Base-by-base conservation (phyloP, 2,113 vertebrate species). In the Chaetodon trifascialis region DNA sequence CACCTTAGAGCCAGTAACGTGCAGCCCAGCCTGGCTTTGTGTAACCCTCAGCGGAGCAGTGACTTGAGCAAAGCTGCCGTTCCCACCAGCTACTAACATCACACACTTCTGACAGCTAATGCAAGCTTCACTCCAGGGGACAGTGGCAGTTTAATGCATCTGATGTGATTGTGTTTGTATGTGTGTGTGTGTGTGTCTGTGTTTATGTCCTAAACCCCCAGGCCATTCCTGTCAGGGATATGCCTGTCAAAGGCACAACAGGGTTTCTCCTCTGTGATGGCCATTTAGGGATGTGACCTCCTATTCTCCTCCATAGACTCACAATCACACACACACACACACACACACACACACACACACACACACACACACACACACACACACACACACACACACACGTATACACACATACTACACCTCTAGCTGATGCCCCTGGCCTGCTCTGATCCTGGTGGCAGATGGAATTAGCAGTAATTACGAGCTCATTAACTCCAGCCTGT, bases 401-500 rank as follows among this genome's bases (percentile, higher is more conserved):
- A n/a, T 11, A 71, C 25, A 70, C 62, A 30, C 34, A 74, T n/a
- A n/a, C 36, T 44, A 17, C 54, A 65, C 72, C 69, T 75, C 66
- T 36, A 63, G 49, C 74, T 58, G 63, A 49, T 54, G 58, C 80
- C 79, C 25, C 77, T 85, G 79, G 70, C 79, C 38, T 68, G 59
- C 56, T 73, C 72, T 85, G 82, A 92, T 91, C 86, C 86, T 68
- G 76, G 77, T 83, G 88, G 89, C 93, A 93, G 91, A 91, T 92
- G 90, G 93, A 94, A 93, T 93, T 94, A 93, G 76, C 76, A 87
- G 89, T 89, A 94, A 94, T 94, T 93, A 93, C 79, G 82, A 91
- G 83, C 86, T 92, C 90, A 91, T 94, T 95, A 94, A 91, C 88
- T 94, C 62, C 84, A 92, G 91, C 83, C 88, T 91, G 84, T 62